Evolutionary conservation across 2,797 vertebrate species (phyloP).

Genomic region (Falco rusticolus): DNA sequence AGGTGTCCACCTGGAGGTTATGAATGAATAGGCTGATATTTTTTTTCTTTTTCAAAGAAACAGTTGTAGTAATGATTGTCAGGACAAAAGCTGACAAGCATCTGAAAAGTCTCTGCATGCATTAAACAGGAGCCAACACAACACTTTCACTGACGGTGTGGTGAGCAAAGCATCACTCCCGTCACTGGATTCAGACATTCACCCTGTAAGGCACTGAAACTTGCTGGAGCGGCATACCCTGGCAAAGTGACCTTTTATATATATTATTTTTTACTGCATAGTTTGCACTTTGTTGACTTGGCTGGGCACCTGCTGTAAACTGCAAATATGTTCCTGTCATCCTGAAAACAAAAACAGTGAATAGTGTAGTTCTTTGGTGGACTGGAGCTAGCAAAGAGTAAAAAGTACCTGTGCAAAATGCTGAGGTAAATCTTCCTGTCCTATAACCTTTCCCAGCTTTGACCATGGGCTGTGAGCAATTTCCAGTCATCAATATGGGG

Average conservation of each 20-base stretch:
- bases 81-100: not conserved
- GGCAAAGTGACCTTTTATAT: conserved; percentile 67
- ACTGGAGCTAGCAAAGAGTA: not conserved
- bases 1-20: conserved; percentile 1
- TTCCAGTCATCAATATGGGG: not conserved
- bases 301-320: conserved; percentile 62
- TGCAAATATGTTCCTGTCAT: conserved; percentile 64
- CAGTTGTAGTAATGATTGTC: conserved; percentile 20
- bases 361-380: not conserved
- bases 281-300: conserved; percentile 59
- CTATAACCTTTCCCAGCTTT: conserved; percentile 41
- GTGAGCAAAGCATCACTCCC: not conserved
- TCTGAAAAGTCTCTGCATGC: not conserved
- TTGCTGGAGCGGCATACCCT: conserved; percentile 54
- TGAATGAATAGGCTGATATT: not conserved
- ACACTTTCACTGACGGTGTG: not conserved
- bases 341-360: conserved; percentile 35
- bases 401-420: conserved; percentile 29
- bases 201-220: conserved; percentile 33
- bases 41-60: not conserved
- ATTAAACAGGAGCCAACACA: not conserved
- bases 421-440: conserved; percentile 52
- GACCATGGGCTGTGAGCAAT: not conserved
- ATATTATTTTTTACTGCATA: conserved; percentile 59
- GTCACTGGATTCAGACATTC: not conserved